phyloP scores from a whole-genome alignment of 2,888 invertebrate species.

The Campoletis raptor region DNA sequence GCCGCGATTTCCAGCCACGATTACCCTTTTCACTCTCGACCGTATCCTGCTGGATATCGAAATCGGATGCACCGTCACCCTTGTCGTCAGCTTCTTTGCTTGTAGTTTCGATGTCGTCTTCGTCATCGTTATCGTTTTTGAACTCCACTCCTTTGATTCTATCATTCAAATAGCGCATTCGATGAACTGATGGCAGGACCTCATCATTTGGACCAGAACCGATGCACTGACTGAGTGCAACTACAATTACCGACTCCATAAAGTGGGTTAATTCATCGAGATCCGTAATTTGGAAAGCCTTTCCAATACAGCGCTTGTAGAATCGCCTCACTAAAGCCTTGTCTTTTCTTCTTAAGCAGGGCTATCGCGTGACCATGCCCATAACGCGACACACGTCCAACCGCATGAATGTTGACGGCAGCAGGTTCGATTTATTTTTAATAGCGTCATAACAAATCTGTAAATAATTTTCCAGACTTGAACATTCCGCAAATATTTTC shows the following conservation, averaged over 20 bases:
- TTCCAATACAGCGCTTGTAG: conserved; percentile 36
- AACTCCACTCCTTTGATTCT: conserved; percentile 35
- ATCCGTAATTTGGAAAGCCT: conserved; percentile 39
- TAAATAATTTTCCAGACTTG: conserved; percentile 41
- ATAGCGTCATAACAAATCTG: conserved; percentile 40
- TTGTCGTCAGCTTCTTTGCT: neutral
- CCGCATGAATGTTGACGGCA: conserved; percentile 50
- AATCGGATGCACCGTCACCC: neutral
- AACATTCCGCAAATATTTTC: conserved; percentile 49
- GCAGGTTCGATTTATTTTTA: neutral
- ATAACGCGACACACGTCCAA: conserved; percentile 31
- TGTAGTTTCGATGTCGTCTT: conserved; percentile 1
- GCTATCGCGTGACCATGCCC: conserved; percentile 17
- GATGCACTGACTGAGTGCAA: conserved; percentile 31
- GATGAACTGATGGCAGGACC: conserved; percentile 11
- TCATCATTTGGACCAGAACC: conserved; percentile 2
- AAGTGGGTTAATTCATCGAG: conserved; percentile 23
- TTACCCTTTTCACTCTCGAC: conserved; percentile 3
- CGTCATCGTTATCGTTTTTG: neutral
- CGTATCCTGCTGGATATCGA: neutral
- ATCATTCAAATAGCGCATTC: conserved; percentile 35
- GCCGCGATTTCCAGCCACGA: conserved; percentile 40
- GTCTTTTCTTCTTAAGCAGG: neutral
- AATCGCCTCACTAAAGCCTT: conserved; percentile 23
- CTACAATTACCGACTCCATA: conserved; percentile 1